A percentile compares a stretch with the other conserved stretches of the same genome.
These are phyloP conservation scores for Centrocercus urophasianus DNA, from an alignment of 2,113 vertebrate species.

Conservation along the genomic window DNA sequence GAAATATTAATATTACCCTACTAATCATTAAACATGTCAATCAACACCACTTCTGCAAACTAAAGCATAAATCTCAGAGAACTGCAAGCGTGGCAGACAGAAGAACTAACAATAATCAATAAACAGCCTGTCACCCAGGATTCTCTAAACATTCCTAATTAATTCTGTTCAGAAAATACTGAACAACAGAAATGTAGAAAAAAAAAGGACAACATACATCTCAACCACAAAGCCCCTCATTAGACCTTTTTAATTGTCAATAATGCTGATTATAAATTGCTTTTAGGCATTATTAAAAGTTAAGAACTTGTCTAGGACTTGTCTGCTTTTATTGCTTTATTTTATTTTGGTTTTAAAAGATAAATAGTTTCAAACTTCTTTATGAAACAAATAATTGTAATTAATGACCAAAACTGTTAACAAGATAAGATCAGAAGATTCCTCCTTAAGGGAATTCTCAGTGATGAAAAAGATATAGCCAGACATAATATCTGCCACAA, in stretches of 20 bases:
- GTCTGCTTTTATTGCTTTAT: neutral
- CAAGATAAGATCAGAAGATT: neutral
- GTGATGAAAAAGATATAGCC: neutral
- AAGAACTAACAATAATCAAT: neutral
- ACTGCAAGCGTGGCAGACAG: neutral
- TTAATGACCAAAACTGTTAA: neutral
- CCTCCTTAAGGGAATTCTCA: neutral
- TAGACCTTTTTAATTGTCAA: neutral
- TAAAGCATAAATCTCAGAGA: neutral
- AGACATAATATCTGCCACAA: neutral
- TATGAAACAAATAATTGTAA: neutral
- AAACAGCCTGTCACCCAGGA: neutral
- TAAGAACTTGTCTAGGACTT: neutral
- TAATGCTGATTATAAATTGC: neutral
- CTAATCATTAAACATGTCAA: neutral
- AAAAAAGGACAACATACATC: neutral
- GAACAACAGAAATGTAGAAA: neutral
- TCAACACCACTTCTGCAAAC: neutral
- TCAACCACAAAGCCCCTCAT: neutral
- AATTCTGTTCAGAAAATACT: slow-evolving; percentile 22
- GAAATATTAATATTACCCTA: neutral
- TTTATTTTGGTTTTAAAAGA: neutral
- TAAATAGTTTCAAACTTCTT: neutral
- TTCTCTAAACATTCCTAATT: neutral
- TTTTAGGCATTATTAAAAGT: slow-evolving; percentile 1